Conservation (phyloP, 2,797 vertebrate species). For the Denticeps clupeoides region DNA sequence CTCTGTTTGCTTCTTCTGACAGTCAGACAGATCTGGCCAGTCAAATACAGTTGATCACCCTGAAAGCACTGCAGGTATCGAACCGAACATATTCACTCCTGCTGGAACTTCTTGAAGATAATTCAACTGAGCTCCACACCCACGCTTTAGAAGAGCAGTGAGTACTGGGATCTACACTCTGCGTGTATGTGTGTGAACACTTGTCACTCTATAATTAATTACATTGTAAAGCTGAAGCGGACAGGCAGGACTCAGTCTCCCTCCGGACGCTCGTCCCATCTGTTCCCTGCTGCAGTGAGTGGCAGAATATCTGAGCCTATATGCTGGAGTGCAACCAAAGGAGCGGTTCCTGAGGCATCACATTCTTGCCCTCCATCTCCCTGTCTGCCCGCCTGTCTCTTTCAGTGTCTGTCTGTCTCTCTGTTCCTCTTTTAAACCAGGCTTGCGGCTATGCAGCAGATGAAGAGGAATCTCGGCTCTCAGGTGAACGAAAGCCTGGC, state of each 20-base stretch:
- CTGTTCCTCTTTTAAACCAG: constrained; percentile 38
- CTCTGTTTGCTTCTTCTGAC: constrained; percentile 10
- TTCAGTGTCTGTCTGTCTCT: background rate
- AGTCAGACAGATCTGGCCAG: constrained; percentile 54
- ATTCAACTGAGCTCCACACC: constrained; percentile 40
- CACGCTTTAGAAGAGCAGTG: constrained; percentile 66
- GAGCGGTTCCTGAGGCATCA: background rate
- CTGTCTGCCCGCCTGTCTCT: constrained; percentile 24
- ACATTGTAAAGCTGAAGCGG: background rate
- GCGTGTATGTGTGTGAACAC: background rate
- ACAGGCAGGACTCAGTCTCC: background rate
- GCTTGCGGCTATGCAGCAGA: constrained; percentile 58
- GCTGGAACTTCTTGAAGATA: constrained; percentile 53
- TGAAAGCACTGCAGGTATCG: constrained; percentile 52
- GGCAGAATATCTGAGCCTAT: constrained; percentile 24
- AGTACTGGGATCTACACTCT: constrained; percentile 31
- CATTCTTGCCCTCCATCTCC: background rate
- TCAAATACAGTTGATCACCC: constrained; percentile 45
- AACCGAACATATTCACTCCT: constrained; percentile 53
- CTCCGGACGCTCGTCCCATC: background rate
- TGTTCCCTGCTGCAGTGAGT: constrained; percentile 2
- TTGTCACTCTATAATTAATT: background rate
- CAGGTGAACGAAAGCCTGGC: constrained; percentile 43
- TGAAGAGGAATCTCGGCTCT: constrained; percentile 50
- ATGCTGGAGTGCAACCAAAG: constrained; percentile 23